Evolutionary conservation across 2,888 invertebrate genomes (phyloP), one percentile per base, ranked within the genome.

Genomic region (Melieria picta): DNA sequence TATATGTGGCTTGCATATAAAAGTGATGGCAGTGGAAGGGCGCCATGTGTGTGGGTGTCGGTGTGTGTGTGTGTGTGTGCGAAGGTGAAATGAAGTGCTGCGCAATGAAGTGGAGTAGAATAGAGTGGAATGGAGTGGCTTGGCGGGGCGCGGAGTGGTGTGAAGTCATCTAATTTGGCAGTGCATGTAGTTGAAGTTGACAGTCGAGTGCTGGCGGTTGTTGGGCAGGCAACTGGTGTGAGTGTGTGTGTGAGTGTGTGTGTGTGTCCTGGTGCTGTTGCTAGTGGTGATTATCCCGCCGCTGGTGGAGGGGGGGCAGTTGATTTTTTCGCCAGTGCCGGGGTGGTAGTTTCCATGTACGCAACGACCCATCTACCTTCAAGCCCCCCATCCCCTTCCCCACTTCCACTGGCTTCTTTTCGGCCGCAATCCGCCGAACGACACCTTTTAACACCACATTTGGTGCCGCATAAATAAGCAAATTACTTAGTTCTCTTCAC

Each of bases 61-160:
- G 43, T 11, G 45, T 4, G 10, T 9, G 7, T 30, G 45, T 45
- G 13, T 60, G 45, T 4, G 63, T 45, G 58, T 13, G 56, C 47
- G 56, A 55, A 30, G 42, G 5, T 48, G 6, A 9, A 42, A 30
- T 30, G 30, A 30, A 30, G 30, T 30, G 48, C 45, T 65, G 64
- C 43, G 10, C 42, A 10, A 5, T 13, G 30, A 5, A 48, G 42
- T 58, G 64, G 9, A 42, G 52, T 16, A 52, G 57, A 50, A 13
- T 66, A 48, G 50, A 30, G 48, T 58, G 66, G 60, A 66, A 58
- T 66, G 66, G 50, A 58, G 58, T 66, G 66, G 57, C 47, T 30
- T 58, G 58, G 47, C 30, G 4, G 50, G 58, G 42, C 48, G 66
- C 11, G 30, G 3, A 3, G 47, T 30, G 48, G 66, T 11, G 57